Evolutionary conservation across 1,140 invertebrate species (phyloP).

Genomic region (Ylistrum balloti): DNA sequence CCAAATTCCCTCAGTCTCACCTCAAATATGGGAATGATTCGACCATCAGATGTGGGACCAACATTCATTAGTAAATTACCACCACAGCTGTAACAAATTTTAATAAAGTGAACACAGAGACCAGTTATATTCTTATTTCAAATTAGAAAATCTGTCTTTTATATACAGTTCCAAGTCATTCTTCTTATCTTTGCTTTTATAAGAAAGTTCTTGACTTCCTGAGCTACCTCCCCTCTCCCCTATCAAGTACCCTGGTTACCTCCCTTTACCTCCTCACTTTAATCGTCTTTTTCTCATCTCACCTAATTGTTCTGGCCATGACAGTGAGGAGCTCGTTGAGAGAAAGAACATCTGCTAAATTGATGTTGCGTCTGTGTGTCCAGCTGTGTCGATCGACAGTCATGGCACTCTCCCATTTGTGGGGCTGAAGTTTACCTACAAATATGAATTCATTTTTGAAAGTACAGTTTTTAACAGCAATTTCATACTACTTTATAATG

Average conservation of each 20-base stretch:
- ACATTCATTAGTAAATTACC: slow-evolving; percentile 95
- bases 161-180: too few species aligned
- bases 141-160: too few species aligned
- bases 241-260: background rate
- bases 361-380: slow-evolving; percentile 86
- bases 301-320: slow-evolving; percentile 89
- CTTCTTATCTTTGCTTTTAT: too few species aligned
- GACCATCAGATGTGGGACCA: slow-evolving; percentile 94
- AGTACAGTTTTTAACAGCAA: too few species aligned
- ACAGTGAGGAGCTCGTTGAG: slow-evolving; percentile 88
- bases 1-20: slow-evolving; percentile 89
- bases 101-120: too few species aligned
- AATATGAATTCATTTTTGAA: too few species aligned
- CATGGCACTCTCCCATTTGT: slow-evolving; percentile 86
- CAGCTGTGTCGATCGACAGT: slow-evolving; percentile 94
- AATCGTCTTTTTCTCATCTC: background rate
- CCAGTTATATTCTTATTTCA: too few species aligned
- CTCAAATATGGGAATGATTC: slow-evolving; percentile 94
- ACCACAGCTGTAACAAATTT: slow-evolving; percentile 87
- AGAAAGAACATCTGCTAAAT: slow-evolving; percentile 87
- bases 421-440: slow-evolving; percentile 75
- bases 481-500: too few species aligned
- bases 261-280: background rate
- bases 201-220: background rate
- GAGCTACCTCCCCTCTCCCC: background rate